These are phyloP conservation scores for Menidia menidia DNA, from an alignment of 2,797 vertebrate species.

Conservation along the genomic window DNA sequence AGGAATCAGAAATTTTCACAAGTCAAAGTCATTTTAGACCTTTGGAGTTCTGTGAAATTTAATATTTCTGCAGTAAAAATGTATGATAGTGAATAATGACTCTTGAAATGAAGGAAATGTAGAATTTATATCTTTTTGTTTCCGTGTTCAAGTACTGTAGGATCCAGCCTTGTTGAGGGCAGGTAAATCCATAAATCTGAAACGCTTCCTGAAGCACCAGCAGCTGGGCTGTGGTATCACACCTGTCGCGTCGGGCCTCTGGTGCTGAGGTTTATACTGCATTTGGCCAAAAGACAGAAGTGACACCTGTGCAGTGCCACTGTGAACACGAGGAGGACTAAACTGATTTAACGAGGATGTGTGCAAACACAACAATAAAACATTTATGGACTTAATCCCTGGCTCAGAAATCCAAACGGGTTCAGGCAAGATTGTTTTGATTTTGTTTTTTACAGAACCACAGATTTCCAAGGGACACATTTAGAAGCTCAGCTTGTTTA, in stretches of 20 bases:
- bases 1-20: no score
- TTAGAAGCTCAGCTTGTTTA: slow-evolving; percentile 13
- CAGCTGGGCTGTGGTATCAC: slow-evolving; percentile 1
- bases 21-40: no score
- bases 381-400: not conserved
- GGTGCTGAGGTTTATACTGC: slow-evolving; percentile 20
- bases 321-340: not conserved
- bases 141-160: not conserved
- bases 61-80: no score
- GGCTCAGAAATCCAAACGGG: slow-evolving; percentile 2
- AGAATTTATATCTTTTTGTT: not conserved
- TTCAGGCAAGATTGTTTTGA: not conserved
- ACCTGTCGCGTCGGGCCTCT: slow-evolving; percentile 33
- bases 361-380: not conserved
- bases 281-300: slow-evolving; percentile 26
- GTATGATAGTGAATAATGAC: no score
- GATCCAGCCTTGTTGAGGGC: not conserved
- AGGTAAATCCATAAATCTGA: not conserved
- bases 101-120: not conserved
- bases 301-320: slow-evolving; percentile 45
- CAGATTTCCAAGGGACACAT: not conserved
- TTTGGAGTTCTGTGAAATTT: no score
- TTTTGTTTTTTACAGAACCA: not conserved
- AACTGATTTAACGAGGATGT: slow-evolving; percentile 43
- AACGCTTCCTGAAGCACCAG: not conserved